Evolutionary conservation across 1,140 invertebrate genomes (phyloP).

Genomic region (Muscidifurax raptorellus): DNA sequence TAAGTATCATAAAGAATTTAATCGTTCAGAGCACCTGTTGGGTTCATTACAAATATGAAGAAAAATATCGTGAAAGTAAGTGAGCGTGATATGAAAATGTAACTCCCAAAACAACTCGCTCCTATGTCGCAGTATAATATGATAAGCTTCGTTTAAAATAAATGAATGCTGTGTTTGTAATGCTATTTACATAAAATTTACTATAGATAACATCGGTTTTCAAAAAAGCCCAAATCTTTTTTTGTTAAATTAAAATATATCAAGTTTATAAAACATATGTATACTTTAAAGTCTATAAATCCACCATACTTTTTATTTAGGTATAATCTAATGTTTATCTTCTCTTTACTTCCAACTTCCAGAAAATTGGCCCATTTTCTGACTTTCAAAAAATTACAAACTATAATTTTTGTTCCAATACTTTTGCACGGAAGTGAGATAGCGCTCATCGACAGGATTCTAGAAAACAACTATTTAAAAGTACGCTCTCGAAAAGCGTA

Average conservation of each 20-base stretch:
- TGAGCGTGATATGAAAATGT: slow-evolving; percentile 34
- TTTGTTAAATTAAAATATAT: background rate
- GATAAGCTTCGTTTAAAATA: slow-evolving; percentile 33
- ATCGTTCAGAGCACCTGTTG: slow-evolving; percentile 70
- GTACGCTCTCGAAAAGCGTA: too few relatives aligned
- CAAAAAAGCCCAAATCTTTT: background rate
- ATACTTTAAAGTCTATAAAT: too few relatives aligned
- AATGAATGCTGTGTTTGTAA: background rate
- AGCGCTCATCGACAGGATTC: too few relatives aligned
- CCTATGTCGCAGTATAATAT: slow-evolving; percentile 57
- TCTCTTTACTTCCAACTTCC: too few relatives aligned
- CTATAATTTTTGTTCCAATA: too few relatives aligned
- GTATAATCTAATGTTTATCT: too few relatives aligned
- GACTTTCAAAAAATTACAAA: too few relatives aligned
- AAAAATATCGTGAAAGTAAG: slow-evolving; percentile 7
- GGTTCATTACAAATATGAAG: slow-evolving; percentile 63
- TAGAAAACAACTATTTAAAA: too few relatives aligned
- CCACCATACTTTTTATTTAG: too few relatives aligned
- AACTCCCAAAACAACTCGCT: slow-evolving; percentile 59
- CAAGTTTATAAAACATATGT: background rate
- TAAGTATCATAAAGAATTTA: slow-evolving; percentile 44
- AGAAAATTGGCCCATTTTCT: too few relatives aligned
- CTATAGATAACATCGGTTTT: background rate
- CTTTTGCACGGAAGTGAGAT: too few relatives aligned
- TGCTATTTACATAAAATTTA: background rate